A percentile compares a stretch with the other conserved stretches of the same genome.
Conservation (phyloP, 2,797 vertebrate genomes). For the Hydrophis major region DNA sequence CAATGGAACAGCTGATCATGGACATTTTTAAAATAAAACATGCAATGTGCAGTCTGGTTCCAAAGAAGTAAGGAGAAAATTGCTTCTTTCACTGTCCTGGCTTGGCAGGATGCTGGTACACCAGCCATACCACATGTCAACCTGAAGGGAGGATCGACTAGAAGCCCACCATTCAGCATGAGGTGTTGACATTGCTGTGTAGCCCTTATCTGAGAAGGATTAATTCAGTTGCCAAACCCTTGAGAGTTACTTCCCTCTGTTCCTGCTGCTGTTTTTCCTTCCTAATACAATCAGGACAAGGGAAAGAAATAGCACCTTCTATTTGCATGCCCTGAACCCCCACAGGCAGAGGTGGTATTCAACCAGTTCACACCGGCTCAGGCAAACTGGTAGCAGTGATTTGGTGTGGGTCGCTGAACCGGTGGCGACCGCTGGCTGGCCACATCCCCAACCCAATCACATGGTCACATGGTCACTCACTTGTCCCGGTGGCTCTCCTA, state of each 20-base stretch:
- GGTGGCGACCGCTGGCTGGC: too few species aligned
- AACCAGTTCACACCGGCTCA: too few species aligned
- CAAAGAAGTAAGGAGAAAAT: neutral
- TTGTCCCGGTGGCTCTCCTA: too few species aligned
- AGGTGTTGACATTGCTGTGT: neutral
- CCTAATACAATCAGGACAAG: neutral
- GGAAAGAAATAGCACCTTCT: neutral
- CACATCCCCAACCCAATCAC: too few species aligned
- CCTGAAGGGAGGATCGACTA: neutral
- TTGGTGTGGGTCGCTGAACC: too few species aligned
- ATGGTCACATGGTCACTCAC: too few species aligned
- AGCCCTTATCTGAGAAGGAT: neutral
- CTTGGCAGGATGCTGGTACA: neutral
- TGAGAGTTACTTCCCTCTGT: neutral
- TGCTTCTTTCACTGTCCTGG: neutral
- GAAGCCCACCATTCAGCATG: neutral
- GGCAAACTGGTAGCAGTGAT: too few species aligned
- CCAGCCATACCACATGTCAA: neutral
- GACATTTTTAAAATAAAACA: neutral
- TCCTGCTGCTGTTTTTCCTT: neutral
- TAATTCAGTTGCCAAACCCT: neutral
- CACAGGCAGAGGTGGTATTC: too few species aligned
- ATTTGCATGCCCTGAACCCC: neutral
- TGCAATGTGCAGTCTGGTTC: neutral
- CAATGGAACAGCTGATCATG: neutral